Base-by-base conservation (phyloP, 2,113 vertebrate species). In the Siniperca knerii region DNA sequence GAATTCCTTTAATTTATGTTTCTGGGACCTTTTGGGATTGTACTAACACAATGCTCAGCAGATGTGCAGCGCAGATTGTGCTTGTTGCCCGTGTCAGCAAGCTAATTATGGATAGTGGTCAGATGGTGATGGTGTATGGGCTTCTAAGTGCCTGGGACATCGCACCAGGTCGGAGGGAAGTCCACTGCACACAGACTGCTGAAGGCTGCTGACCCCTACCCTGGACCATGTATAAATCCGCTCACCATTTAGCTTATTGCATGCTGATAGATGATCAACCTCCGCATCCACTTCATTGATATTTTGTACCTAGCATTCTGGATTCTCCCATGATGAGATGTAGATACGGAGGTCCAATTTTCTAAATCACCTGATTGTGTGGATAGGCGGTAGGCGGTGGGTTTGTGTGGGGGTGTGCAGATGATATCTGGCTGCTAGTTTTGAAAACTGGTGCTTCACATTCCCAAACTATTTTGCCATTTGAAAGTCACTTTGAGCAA, bases 241-340 rank as follows among this genome's bases (percentile, higher is more conserved):
- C 75, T 87, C 86, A 72, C 77, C 79, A 85, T 91, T 93, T 93
- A 94, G 82, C 90, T 93, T 92, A 65, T 82, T 92, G 94, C 94
- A 95, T 95, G 94, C 91, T 87, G 79, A 86, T 93, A 93, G 91
- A 82, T 68, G 86, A 91, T 76, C 83, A 89, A 89, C 68, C 60
- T 84, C 88, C 60, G 82, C 91, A 74, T 89, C 79, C 85, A 86
- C 82, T 61, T 72, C 83, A 84, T 84, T 69, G 60, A 90, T 85
- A 81, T 92, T 94, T 93, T 90, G 73, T 92, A 94, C 86, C 71
- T 65, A 78, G 77, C 67, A 40, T 81, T 83, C 82, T 78, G 85
- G 85, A 87, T 73, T 75, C 62, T 81, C 57, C 79, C 44, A 6
- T 12, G 65, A 73, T 2, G 75, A 81, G 77, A 83, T 90, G 82